Conservation (phyloP, 2,888 invertebrate species). For the Eutolmus rufibarbis region DNA sequence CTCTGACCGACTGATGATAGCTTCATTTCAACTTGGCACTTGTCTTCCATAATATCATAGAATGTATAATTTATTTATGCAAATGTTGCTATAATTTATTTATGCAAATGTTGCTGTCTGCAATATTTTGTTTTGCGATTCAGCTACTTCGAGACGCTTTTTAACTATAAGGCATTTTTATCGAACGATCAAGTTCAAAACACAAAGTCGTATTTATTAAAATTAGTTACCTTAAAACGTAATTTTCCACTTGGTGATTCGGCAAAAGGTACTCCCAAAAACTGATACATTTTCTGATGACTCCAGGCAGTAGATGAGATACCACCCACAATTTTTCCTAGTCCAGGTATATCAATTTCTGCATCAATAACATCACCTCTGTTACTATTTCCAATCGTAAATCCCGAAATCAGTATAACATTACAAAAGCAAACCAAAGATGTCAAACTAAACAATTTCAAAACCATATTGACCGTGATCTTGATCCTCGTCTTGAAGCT, state of each 20-base stretch:
- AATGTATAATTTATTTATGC: too few relatives aligned
- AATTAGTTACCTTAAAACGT: slow-evolving; percentile 55
- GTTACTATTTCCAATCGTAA: not conserved
- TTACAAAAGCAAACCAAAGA: not conserved
- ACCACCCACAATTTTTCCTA: slow-evolving; percentile 56
- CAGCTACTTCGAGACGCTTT: too few relatives aligned
- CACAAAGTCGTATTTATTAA: not conserved
- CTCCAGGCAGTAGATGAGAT: slow-evolving; percentile 56
- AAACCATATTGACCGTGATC: not conserved
- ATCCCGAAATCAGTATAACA: not conserved
- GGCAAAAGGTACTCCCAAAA: slow-evolving; percentile 60
- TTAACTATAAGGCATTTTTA: too few relatives aligned
- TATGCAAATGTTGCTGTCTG: too few relatives aligned
- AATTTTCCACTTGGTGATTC: slow-evolving; percentile 55
- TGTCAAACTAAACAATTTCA: not conserved
- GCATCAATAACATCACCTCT: not conserved
- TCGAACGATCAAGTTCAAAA: too few relatives aligned
- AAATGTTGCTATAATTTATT: too few relatives aligned
- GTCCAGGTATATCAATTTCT: slow-evolving; percentile 49
- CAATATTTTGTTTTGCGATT: too few relatives aligned
- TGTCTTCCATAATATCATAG: too few relatives aligned
- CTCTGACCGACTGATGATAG: too few relatives aligned
- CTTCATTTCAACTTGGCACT: too few relatives aligned
- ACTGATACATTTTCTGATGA: slow-evolving; percentile 55
- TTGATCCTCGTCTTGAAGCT: not conserved